These are phyloP conservation scores for Drosophila picticornis DNA, from an alignment of 2,888 invertebrate species.

Conservation along the genomic window DNA sequence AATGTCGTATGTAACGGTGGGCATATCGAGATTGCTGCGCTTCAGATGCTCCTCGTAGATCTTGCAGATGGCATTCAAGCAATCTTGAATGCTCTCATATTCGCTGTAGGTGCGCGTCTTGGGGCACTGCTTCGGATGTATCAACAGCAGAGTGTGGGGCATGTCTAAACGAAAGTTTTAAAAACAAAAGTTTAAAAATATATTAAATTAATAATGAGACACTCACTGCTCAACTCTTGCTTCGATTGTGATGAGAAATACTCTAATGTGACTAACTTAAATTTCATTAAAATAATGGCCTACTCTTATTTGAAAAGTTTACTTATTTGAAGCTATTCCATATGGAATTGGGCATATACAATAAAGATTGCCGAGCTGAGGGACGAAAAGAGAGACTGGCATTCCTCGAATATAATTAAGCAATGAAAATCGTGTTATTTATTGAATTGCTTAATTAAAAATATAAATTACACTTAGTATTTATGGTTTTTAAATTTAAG, in stretches of 20 bases:
- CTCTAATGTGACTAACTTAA: too few relatives aligned
- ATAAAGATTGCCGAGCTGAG: neutral
- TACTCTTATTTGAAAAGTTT: neutral
- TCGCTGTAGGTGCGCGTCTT: conserved; percentile 98
- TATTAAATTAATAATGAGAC: neutral
- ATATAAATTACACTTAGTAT: too few relatives aligned
- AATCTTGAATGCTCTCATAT: conserved; percentile 98
- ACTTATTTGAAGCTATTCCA: too few relatives aligned
- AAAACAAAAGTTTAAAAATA: neutral
- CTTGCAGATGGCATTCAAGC: conserved; percentile 99
- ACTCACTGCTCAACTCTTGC: neutral
- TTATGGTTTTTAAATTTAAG: too few relatives aligned
- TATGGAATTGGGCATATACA: neutral
- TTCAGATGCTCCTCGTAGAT: conserved; percentile 99
- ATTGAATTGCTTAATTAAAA: neutral
- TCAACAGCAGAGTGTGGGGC: conserved; percentile 97
- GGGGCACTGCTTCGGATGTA: conserved; percentile 96
- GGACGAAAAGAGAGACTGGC: neutral
- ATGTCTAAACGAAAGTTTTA: conserved; percentile 54
- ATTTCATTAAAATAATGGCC: neutral
- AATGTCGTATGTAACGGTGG: conserved; percentile 98
- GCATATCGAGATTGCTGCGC: conserved; percentile 95
- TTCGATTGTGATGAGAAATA: neutral
- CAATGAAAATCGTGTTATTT: neutral
- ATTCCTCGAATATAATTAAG: neutral